phyloP scores from a whole-genome alignment of 2,797 vertebrate species.

The Naso thynnoides region DNA sequence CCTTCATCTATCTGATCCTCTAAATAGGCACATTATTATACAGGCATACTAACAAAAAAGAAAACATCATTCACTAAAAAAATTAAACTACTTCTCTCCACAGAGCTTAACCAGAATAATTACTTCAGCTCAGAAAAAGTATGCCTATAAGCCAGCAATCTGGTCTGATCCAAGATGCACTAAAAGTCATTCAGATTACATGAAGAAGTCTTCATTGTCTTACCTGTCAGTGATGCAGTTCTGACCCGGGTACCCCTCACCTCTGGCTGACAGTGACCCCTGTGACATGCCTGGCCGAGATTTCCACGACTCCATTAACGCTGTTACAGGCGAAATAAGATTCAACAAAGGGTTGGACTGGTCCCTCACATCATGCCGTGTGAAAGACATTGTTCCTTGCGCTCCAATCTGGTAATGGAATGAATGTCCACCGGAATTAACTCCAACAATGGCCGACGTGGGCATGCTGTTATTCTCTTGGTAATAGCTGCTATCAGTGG shows the following conservation, averaged over 20 bases:
- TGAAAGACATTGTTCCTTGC: slow-evolving; percentile 97
- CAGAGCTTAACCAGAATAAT: neutral
- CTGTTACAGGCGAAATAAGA: slow-evolving; percentile 95
- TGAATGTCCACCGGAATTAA: slow-evolving; percentile 98
- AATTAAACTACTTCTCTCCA: neutral
- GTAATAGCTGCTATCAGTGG: slow-evolving; percentile 94
- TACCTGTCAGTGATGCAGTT: slow-evolving; percentile 96
- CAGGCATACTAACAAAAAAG: slow-evolving; percentile 28
- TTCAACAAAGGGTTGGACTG: slow-evolving; percentile 96
- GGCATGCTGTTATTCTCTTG: slow-evolving; percentile 92
- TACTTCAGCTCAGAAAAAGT: slow-evolving; percentile 1
- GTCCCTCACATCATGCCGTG: slow-evolving; percentile 93
- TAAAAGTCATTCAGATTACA: neutral
- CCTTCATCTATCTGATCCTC: slow-evolving; percentile 44
- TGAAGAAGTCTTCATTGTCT: slow-evolving; percentile 30
- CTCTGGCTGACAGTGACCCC: slow-evolving; percentile 88
- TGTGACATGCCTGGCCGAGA: slow-evolving; percentile 86
- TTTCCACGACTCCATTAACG: slow-evolving; percentile 98
- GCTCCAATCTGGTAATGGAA: slow-evolving; percentile 99
- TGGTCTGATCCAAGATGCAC: neutral
- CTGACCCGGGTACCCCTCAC: slow-evolving; percentile 93
- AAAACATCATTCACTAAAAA: slow-evolving; percentile 13
- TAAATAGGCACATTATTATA: slow-evolving; percentile 25
- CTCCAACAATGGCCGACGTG: slow-evolving; percentile 96
- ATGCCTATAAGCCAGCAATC: neutral